Percentiles rank a stretch among this genome's conserved stretches.
Conservation (phyloP, 2,888 invertebrate species). For the Troides aeacus region DNA sequence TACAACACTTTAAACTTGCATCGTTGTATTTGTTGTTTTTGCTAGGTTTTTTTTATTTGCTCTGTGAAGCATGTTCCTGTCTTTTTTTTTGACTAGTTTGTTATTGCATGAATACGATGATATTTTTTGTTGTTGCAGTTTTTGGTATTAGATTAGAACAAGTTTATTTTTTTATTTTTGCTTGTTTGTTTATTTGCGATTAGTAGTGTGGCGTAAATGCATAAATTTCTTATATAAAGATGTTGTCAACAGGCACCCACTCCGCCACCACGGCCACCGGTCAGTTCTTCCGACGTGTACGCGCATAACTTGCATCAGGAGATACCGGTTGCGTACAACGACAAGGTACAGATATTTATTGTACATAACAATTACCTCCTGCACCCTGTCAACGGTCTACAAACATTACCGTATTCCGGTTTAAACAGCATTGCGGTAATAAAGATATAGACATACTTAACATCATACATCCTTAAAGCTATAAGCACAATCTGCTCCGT, state of each 20-base stretch:
- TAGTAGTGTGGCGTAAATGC: background rate
- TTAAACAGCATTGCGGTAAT: too few relatives aligned
- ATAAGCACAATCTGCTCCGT: too few relatives aligned
- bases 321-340: slow-evolving; percentile 96
- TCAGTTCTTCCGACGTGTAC: slow-evolving; percentile 65
- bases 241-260: slow-evolving; percentile 81
- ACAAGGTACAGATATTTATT: slow-evolving; percentile 79
- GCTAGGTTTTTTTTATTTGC: background rate
- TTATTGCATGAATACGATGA: background rate
- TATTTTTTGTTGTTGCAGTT: background rate
- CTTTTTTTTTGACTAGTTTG: background rate
- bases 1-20: background rate
- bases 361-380: too few relatives aligned
- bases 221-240: background rate
- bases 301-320: slow-evolving; percentile 72
- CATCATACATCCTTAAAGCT: too few relatives aligned
- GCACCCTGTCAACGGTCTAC: too few relatives aligned
- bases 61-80: background rate
- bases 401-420: too few relatives aligned
- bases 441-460: too few relatives aligned
- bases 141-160: background rate
- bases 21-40: background rate
- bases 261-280: slow-evolving; percentile 86
- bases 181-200: background rate
- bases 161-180: background rate